Conservation (phyloP, 2,113 vertebrate species). For the Gymnobelideus leadbeateri region DNA sequence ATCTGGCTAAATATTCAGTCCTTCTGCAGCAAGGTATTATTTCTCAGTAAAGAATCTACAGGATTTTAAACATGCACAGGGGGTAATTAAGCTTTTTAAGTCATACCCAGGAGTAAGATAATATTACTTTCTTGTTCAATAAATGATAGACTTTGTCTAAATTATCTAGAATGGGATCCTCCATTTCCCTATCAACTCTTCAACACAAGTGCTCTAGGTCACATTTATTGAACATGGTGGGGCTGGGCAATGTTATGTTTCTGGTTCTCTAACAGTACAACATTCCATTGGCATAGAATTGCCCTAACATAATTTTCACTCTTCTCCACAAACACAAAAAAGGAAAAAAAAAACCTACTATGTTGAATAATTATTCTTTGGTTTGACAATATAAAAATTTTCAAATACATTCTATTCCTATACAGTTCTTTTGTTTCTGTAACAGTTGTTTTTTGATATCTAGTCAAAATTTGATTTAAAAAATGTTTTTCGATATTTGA, state of each 20-base stretch:
- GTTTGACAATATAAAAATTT: constrained; percentile 8
- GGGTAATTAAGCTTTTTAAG: constrained; percentile 83
- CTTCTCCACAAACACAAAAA: constrained; percentile 30
- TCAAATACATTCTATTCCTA: constrained; percentile 23
- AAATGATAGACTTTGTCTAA: constrained; percentile 73
- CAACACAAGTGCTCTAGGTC: constrained; percentile 49
- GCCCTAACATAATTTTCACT: constrained; percentile 48
- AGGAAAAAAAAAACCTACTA: background rate
- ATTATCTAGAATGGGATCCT: constrained; percentile 72
- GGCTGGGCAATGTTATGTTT: constrained; percentile 34
- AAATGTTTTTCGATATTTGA: background rate
- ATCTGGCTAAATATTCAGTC: constrained; percentile 85
- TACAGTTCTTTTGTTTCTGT: constrained; percentile 14
- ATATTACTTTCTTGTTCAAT: constrained; percentile 79
- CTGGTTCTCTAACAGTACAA: background rate
- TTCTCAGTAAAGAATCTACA: constrained; percentile 82
- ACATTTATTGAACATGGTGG: constrained; percentile 59
- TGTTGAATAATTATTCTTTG: background rate
- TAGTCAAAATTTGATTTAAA: background rate
- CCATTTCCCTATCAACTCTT: constrained; percentile 53
- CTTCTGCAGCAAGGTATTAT: constrained; percentile 82
- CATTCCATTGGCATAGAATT: constrained; percentile 57
- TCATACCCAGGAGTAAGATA: constrained; percentile 75
- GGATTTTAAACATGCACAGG: constrained; percentile 81
- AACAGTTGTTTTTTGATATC: constrained; percentile 10